These are phyloP conservation scores for Orthosia gothica DNA, from an alignment of 2,888 invertebrate genomes.

Conservation along the genomic window DNA sequence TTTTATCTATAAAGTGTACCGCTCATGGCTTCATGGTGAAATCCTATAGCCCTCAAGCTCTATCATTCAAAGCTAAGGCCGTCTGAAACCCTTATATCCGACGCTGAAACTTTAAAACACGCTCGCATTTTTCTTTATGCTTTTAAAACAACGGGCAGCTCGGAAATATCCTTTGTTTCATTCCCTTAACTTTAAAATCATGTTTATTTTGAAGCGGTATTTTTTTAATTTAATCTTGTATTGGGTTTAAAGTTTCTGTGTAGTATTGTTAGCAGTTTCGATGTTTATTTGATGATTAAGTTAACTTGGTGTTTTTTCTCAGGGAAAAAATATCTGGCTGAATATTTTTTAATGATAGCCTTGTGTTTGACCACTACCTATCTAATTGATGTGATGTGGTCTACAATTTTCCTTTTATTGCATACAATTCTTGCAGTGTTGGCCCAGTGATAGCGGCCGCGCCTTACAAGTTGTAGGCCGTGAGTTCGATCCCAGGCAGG, in stretches of 20 bases:
- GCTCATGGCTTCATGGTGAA: conserved; percentile 61
- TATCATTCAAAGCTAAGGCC: conserved; percentile 69
- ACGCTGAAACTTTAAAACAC: conserved; percentile 77
- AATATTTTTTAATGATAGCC: background rate
- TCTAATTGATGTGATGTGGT: no score
- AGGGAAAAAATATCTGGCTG: background rate
- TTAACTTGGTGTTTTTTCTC: background rate
- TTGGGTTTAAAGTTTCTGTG: background rate
- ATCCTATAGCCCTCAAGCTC: conserved; percentile 70
- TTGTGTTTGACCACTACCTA: no score
- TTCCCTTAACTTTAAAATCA: conserved; percentile 48
- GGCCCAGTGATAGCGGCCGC: no score
- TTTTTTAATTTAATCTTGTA: conserved; percentile 37
- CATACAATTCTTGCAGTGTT: no score
- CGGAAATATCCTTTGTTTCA: conserved; percentile 63
- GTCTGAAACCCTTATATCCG: conserved; percentile 73
- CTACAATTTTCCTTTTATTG: no score
- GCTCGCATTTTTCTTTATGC: conserved; percentile 70
- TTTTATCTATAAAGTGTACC: conserved; percentile 61
- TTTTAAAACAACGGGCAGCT: conserved; percentile 70
- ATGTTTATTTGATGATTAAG: background rate
- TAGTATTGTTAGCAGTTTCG: background rate
- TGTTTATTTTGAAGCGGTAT: conserved; percentile 41
- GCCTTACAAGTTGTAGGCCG: no score
- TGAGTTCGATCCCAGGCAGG: no score